A percentile compares a stretch with the other conserved stretches of the same genome.
These are phyloP conservation scores for Seriola dumerili DNA, from an alignment of 2,113 vertebrate genomes.

Conservation along the genomic window DNA sequence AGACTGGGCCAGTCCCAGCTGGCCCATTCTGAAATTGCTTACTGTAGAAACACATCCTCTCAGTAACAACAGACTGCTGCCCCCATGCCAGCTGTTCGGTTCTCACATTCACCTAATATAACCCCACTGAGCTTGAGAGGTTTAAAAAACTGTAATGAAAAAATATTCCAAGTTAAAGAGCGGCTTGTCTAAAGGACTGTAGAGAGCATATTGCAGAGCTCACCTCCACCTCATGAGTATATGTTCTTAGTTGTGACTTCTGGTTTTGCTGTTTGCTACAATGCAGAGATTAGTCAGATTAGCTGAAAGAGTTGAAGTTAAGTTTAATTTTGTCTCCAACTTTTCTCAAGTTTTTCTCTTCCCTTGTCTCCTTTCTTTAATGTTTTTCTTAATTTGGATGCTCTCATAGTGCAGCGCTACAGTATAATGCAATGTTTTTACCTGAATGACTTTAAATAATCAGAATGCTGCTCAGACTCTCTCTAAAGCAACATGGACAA, in stretches of 20 bases:
- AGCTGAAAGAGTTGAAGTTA: not conserved
- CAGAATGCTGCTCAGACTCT: conserved; percentile 33
- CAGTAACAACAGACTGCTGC: conserved; percentile 62
- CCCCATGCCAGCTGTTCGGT: conserved; percentile 66
- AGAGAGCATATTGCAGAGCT: conserved; percentile 3
- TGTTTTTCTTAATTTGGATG: conserved; percentile 5
- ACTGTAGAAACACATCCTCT: conserved; percentile 65
- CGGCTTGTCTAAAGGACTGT: conserved; percentile 30
- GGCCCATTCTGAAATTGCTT: conserved; percentile 73
- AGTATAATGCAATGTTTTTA: conserved; percentile 7
- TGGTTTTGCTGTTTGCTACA: not conserved
- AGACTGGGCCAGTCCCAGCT: conserved; percentile 69
- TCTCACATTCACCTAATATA: conserved; percentile 48
- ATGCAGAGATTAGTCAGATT: not conserved
- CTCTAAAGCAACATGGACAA: conserved; percentile 21
- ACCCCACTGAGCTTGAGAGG: conserved; percentile 39
- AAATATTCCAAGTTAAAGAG: conserved; percentile 22
- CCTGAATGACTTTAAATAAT: conserved; percentile 8
- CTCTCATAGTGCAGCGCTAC: not conserved
- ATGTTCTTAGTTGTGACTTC: not conserved
- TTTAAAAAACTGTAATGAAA: conserved; percentile 19
- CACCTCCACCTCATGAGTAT: not conserved
- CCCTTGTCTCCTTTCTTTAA: not conserved
- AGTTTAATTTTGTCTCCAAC: conserved; percentile 1
- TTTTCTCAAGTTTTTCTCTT: not conserved